Evolutionary conservation across 2,888 invertebrate species (phyloP).

Genomic region (Tenodera sinensis): DNA sequence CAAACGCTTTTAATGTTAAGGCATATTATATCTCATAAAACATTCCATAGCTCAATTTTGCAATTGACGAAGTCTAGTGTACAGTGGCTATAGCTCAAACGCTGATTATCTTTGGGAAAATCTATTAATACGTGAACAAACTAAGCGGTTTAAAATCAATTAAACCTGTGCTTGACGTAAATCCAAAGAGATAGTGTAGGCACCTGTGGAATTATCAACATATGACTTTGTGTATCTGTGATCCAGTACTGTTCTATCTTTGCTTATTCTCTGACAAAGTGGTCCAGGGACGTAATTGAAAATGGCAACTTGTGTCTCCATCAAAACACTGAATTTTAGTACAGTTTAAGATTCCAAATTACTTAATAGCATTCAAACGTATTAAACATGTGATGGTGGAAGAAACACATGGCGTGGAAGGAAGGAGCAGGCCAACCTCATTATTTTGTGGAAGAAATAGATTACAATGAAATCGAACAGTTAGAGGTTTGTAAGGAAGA

Average conservation of each 20-base stretch:
- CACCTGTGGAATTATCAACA: too few relatives aligned
- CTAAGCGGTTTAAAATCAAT: too few relatives aligned
- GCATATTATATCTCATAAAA: too few relatives aligned
- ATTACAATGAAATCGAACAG: slow-evolving; percentile 70
- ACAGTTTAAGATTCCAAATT: not conserved
- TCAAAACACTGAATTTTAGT: not conserved
- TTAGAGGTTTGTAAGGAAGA: slow-evolving; percentile 56
- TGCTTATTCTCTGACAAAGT: not conserved
- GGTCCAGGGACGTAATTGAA: not conserved
- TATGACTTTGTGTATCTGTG: too few relatives aligned
- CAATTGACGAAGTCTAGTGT: too few relatives aligned
- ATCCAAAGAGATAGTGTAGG: too few relatives aligned
- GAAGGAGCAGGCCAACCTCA: slow-evolving; percentile 41
- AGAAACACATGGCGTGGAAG: slow-evolving; percentile 40
- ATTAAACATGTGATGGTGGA: slow-evolving; percentile 37
- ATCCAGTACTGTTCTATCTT: not conserved
- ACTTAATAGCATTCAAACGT: not conserved
- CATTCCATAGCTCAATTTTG: too few relatives aligned
- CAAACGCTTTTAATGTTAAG: too few relatives aligned
- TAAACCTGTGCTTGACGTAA: too few relatives aligned
- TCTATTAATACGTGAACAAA: too few relatives aligned
- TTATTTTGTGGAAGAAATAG: slow-evolving; percentile 71
- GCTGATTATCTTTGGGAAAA: too few relatives aligned
- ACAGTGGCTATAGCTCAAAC: too few relatives aligned
- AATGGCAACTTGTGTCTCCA: slow-evolving; percentile 3